phyloP scores from a whole-genome alignment of 2,888 invertebrate species.

The Protodeltote pygarga region DNA sequence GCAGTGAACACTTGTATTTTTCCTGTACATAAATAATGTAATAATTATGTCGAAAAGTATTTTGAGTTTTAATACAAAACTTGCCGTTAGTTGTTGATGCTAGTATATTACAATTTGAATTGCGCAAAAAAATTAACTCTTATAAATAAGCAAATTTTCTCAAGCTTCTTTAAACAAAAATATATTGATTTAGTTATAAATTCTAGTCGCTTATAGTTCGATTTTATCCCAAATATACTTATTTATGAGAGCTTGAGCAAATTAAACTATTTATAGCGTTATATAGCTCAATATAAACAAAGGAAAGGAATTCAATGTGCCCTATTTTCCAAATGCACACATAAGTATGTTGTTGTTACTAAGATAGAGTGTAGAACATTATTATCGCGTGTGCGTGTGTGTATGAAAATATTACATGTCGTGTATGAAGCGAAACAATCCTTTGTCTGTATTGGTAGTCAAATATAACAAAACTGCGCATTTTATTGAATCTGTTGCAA shows the following conservation, averaged over 20 bases:
- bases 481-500: constrained; percentile 46
- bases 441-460: constrained; percentile 44
- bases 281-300: constrained; percentile 37
- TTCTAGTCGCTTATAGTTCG: constrained; percentile 42
- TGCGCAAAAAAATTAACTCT: constrained; percentile 34
- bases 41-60: constrained; percentile 40
- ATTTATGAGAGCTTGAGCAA: constrained; percentile 37
- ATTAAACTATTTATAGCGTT: constrained; percentile 39
- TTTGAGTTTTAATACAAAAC: constrained; percentile 53
- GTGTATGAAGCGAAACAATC: constrained; percentile 27
- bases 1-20: constrained; percentile 52
- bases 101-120: constrained; percentile 41
- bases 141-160: constrained; percentile 34
- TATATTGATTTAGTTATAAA: constrained; percentile 32
- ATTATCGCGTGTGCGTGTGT: constrained; percentile 40
- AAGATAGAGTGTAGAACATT: constrained; percentile 40
- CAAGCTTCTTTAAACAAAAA: constrained; percentile 22
- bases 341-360: constrained; percentile 38
- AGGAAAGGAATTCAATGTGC: constrained; percentile 35
- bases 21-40: constrained; percentile 41
- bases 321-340: constrained; percentile 36
- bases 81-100: constrained; percentile 45
- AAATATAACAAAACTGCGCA: constrained; percentile 42
- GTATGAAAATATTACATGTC: constrained; percentile 26
- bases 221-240: constrained; percentile 29